Evolutionary conservation across 2,888 invertebrate species (phyloP).

Genomic region (Drosophila hamatofila): DNA sequence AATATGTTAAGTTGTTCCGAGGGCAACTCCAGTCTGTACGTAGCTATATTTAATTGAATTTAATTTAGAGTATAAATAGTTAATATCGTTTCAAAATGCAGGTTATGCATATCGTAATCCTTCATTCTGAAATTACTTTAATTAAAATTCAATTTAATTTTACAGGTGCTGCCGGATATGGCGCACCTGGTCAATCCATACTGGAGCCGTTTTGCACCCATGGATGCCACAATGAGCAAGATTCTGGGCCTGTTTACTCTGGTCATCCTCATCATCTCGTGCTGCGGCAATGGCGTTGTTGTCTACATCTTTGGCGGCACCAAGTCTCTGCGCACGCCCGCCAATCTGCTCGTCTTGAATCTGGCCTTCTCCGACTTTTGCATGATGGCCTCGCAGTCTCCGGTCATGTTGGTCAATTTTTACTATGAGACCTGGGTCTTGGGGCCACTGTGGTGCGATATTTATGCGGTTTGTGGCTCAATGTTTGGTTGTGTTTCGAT

Average conservation of each 20-base stretch:
- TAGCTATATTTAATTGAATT: too few relatives aligned
- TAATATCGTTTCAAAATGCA: too few relatives aligned
- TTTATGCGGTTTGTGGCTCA: constrained; percentile 95
- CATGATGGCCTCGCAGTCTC: constrained; percentile 90
- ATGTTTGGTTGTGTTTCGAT: constrained; percentile 96
- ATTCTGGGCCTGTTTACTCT: constrained; percentile 93
- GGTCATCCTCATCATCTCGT: constrained; percentile 87
- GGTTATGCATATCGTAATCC: too few relatives aligned
- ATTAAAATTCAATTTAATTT: background rate
- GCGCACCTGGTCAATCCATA: constrained; percentile 89
- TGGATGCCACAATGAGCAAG: constrained; percentile 95
- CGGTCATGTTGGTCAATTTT: constrained; percentile 85
- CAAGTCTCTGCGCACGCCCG: constrained; percentile 91
- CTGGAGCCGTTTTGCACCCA: constrained; percentile 95
- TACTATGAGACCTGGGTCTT: constrained; percentile 85
- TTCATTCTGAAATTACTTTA: too few relatives aligned
- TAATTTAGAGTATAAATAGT: too few relatives aligned
- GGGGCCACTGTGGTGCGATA: constrained; percentile 91
- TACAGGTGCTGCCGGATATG: constrained; percentile 88
- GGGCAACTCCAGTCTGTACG: too few relatives aligned
- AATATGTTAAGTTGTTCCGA: too few relatives aligned
- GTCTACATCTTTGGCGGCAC: constrained; percentile 85
- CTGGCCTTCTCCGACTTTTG: constrained; percentile 93
- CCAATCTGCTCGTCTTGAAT: constrained; percentile 95
- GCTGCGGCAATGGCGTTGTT: constrained; percentile 84